Evolutionary conservation across 1,140 invertebrate genomes (phyloP), one percentile per base, ranked within the genome.

Genomic region (Asbolus verrucosus): DNA sequence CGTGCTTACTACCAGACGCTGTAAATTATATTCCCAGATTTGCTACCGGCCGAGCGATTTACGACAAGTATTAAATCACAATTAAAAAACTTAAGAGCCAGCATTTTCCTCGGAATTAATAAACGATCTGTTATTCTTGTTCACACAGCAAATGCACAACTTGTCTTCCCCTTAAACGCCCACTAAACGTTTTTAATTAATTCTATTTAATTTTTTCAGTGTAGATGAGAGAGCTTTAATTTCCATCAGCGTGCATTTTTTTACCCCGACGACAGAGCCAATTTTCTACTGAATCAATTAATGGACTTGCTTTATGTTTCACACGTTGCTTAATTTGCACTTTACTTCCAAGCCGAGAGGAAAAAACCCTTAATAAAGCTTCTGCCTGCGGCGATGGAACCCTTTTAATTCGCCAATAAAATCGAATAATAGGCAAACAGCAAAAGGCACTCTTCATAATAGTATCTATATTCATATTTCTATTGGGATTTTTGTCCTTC

Each of bases 181-280:
- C 46, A 54, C 46, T 54, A 54, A 54, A 54, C 46, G 46, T 8
- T 54, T 54, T 54, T 54, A 54, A 54, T 54, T 54, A 54, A 54
- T 54, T 54, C 13, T 54, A 54, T 54, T 54, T 27, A n/a, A 24
- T 11, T 43, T 43, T 43, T 43, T 38, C 33, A 8, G 33, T 27
- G 3, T 27, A 8, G 3, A 3, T 3, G 24, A 8, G 24, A 27
- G 24, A 27, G 24, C 24, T 27, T 27, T n/a, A n/a, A n/a, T n/a
- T n/a, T n/a, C n/a, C n/a, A n/a, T n/a, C n/a, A n/a, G n/a, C n/a
- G n/a, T n/a, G n/a, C n/a, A n/a, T n/a, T n/a, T n/a, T n/a, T n/a
- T n/a, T n/a, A n/a, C n/a, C n/a, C n/a, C n/a, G n/a, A n/a, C n/a
- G n/a, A n/a, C n/a, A n/a, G n/a, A n/a, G n/a, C n/a, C n/a, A 27